These are phyloP conservation scores for Villa cingulata DNA, from an alignment of 2,888 invertebrate genomes.

Conservation along the genomic window DNA sequence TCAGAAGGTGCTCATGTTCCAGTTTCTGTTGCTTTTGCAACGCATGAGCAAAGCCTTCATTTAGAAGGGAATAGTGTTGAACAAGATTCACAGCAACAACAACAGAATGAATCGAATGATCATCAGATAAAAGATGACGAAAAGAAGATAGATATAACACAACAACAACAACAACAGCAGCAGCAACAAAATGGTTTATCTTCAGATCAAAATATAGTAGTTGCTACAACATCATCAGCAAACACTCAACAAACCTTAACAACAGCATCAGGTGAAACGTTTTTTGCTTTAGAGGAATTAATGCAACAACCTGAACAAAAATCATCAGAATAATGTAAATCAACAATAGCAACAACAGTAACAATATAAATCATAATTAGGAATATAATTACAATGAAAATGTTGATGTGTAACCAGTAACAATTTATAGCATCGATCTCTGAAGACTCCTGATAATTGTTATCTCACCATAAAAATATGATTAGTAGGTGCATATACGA, in stretches of 20 bases:
- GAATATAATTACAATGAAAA: too few relatives aligned
- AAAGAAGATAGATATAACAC: not conserved
- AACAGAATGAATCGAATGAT: not conserved
- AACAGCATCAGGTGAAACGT: conserved; percentile 18
- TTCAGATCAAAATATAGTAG: not conserved
- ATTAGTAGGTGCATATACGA: too few relatives aligned
- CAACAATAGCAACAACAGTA: too few relatives aligned
- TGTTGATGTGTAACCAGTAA: too few relatives aligned
- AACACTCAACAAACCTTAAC: not conserved
- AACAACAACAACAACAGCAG: conserved; percentile 3
- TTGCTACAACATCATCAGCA: not conserved
- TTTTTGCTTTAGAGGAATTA: conserved; percentile 29
- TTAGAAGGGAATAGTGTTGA: conserved; percentile 18
- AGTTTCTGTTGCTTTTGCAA: conserved; percentile 32
- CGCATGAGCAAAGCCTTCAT: conserved; percentile 18
- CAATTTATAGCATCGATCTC: too few relatives aligned
- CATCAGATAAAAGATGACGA: not conserved
- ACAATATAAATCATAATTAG: too few relatives aligned
- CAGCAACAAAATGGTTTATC: not conserved
- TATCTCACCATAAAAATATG: too few relatives aligned
- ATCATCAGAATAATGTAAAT: not conserved
- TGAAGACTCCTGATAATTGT: too few relatives aligned
- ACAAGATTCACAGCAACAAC: conserved; percentile 16
- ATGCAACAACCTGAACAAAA: conserved; percentile 18
- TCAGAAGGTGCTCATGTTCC: conserved; percentile 36